A percentile compares a stretch with the other conserved stretches of the same genome.
phyloP scores from a whole-genome alignment of 1,140 invertebrate genomes.

The Penaeus vannamei region DNA sequence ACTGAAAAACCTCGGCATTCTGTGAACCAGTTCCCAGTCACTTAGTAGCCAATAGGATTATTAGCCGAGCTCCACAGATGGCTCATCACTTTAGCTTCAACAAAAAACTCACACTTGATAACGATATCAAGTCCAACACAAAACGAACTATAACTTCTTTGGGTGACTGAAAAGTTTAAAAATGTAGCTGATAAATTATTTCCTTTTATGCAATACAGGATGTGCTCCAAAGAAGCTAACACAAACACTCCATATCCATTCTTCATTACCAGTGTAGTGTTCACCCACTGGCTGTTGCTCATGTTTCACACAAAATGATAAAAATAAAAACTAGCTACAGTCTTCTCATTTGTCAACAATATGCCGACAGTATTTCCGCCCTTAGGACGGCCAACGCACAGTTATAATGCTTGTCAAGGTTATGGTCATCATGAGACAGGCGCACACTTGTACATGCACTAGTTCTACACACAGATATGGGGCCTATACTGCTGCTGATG shows the following conservation, averaged over 20 bases:
- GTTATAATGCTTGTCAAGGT: conserved; percentile 47
- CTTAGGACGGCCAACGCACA: conserved; percentile 50
- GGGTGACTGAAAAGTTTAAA: conserved; percentile 62
- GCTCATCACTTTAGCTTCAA: conserved; percentile 46
- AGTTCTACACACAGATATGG: conserved; percentile 63
- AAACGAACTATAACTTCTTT: conserved; percentile 64
- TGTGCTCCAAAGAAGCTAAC: conserved; percentile 55
- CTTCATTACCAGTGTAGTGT: conserved; percentile 19
- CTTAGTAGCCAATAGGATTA: conserved; percentile 34
- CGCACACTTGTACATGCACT: conserved; percentile 60
- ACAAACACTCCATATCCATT: conserved; percentile 18
- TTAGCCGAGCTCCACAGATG: conserved; percentile 49
- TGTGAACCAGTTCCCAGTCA: conserved; percentile 35
- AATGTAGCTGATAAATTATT: conserved; percentile 43
- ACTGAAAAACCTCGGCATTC: conserved; percentile 1
- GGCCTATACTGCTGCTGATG: conserved; percentile 53
- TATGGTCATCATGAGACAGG: conserved; percentile 54
- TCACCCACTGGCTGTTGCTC: conserved; percentile 37
- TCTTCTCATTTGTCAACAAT: conserved; percentile 55
- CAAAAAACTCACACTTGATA: conserved; percentile 61
- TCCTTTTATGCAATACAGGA: conserved; percentile 51
- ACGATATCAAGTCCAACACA: conserved; percentile 62
- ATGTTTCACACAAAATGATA: conserved; percentile 49
- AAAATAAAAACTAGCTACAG: conserved; percentile 56
- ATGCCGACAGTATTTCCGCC: conserved; percentile 51